A percentile compares a stretch with the other conserved stretches of the same genome.
phyloP scores from a whole-genome alignment of 2,888 invertebrate species.

The Phragmatobia fuliginosa region DNA sequence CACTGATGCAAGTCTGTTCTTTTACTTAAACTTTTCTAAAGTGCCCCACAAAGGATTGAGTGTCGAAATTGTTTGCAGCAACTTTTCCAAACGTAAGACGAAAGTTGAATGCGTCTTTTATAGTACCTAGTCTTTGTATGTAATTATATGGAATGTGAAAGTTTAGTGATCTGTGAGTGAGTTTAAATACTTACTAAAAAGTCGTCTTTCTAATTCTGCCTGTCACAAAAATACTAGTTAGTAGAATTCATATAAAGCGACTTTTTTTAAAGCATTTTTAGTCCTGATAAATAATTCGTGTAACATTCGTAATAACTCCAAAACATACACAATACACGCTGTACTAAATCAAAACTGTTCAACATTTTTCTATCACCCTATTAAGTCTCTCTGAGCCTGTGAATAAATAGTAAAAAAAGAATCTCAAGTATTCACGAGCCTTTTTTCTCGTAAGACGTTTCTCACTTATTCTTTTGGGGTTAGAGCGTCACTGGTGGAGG shows the following conservation, averaged over 20 bases:
- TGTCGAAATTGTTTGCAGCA: slow-evolving; percentile 80
- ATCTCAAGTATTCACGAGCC: slow-evolving; percentile 68
- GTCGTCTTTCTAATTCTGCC: no score
- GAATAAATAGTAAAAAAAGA: slow-evolving; percentile 77
- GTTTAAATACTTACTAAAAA: no score
- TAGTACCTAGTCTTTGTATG: no score
- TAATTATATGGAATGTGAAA: no score
- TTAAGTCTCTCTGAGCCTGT: slow-evolving; percentile 60
- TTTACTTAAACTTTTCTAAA: slow-evolving; percentile 72
- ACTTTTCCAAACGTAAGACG: slow-evolving; percentile 76
- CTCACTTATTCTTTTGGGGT: slow-evolving; percentile 84
- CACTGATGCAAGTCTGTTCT: slow-evolving; percentile 63
- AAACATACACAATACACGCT: slow-evolving; percentile 3
- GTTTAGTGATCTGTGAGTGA: no score
- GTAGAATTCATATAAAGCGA: not conserved
- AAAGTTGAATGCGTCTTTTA: slow-evolving; percentile 69
- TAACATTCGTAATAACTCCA: not conserved
- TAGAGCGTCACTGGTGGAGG: slow-evolving; percentile 74
- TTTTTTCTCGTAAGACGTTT: slow-evolving; percentile 78
- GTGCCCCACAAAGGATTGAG: slow-evolving; percentile 81
- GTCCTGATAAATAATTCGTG: not conserved
- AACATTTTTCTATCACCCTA: slow-evolving; percentile 58
- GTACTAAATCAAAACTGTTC: slow-evolving; percentile 50
- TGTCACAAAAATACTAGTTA: no score
- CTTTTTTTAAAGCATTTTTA: no score